These are phyloP conservation scores for Eupithecia pulchellata DNA, from an alignment of 2,888 invertebrate species.

Conservation along the genomic window DNA sequence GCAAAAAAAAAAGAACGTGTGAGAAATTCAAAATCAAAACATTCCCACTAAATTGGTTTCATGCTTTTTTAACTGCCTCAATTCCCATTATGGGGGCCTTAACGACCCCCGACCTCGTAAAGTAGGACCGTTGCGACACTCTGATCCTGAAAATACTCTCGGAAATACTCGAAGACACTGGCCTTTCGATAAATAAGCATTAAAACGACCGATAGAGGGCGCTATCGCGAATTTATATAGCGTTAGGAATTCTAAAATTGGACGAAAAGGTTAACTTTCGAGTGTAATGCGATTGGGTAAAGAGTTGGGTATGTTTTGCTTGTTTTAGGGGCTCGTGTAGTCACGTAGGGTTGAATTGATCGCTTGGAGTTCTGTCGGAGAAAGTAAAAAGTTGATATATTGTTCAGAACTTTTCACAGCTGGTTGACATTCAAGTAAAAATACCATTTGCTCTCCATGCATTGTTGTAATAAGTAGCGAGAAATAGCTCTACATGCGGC, in stretches of 20 bases:
- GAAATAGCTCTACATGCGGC: background rate
- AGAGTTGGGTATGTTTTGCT: conserved; percentile 22
- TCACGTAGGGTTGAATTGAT: conserved; percentile 3
- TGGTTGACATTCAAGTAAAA: conserved; percentile 7
- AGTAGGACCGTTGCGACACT: conserved; percentile 69
- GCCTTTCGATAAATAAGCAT: conserved; percentile 83
- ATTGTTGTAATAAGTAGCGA: conserved; percentile 1
- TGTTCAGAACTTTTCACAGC: conserved; percentile 3
- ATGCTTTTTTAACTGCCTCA: conserved; percentile 40
- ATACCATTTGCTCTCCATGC: background rate
- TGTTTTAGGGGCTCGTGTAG: conserved; percentile 11
- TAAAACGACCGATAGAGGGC: conserved; percentile 62
- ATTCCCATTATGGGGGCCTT: conserved; percentile 42
- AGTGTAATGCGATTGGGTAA: conserved; percentile 24
- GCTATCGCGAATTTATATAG: conserved; percentile 41
- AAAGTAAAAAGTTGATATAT: background rate
- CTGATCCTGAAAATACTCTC: conserved; percentile 74
- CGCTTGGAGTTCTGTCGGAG: background rate
- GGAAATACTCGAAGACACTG: conserved; percentile 58
- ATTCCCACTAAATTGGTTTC: conserved; percentile 36
- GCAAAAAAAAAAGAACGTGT: conserved; percentile 32
- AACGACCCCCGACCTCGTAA: conserved; percentile 57
- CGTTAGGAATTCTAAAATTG: conserved; percentile 39
- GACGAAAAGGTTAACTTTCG: conserved; percentile 30
- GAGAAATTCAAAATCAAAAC: conserved; percentile 39